Conservation (phyloP, 2,797 vertebrate species). For the Vespertilio murinus region DNA sequence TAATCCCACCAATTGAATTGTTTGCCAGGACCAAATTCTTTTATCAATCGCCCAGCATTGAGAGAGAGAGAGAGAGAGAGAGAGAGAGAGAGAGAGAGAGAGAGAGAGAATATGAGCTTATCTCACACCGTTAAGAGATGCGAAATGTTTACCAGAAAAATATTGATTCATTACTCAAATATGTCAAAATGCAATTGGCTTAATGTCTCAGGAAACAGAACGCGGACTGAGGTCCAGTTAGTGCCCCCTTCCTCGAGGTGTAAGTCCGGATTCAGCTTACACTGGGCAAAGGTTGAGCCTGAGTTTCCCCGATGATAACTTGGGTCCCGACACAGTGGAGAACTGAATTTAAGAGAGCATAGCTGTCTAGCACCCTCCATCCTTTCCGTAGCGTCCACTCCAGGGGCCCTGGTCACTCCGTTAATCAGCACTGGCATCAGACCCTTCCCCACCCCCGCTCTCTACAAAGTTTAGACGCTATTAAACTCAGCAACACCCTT, state of each 20-base stretch:
- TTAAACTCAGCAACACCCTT: conserved; percentile 30
- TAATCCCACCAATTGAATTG: conserved; percentile 24
- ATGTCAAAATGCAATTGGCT: conserved; percentile 12
- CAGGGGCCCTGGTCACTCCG: not conserved
- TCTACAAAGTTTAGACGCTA: not conserved
- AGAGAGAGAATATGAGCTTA: no score
- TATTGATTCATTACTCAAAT: conserved; percentile 32
- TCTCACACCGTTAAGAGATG: not conserved
- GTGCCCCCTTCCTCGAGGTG: not conserved
- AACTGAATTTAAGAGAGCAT: conserved; percentile 26
- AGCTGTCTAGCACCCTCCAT: not conserved
- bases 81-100: no score
- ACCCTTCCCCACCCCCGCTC: not conserved
- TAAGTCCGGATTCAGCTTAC: not conserved
- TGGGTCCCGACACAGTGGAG: not conserved
- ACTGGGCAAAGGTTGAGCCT: not conserved
- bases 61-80: no score
- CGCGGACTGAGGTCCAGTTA: not conserved
- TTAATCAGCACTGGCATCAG: conserved; percentile 28
- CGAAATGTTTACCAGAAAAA: conserved; percentile 22
- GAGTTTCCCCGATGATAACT: not conserved
- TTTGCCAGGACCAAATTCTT: conserved; percentile 35
- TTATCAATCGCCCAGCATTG: not conserved
- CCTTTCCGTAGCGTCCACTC: not conserved
- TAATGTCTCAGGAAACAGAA: conserved; percentile 8